These are phyloP conservation scores for Chloroclysta siterata DNA, from an alignment of 2,888 invertebrate genomes.

Conservation along the genomic window DNA sequence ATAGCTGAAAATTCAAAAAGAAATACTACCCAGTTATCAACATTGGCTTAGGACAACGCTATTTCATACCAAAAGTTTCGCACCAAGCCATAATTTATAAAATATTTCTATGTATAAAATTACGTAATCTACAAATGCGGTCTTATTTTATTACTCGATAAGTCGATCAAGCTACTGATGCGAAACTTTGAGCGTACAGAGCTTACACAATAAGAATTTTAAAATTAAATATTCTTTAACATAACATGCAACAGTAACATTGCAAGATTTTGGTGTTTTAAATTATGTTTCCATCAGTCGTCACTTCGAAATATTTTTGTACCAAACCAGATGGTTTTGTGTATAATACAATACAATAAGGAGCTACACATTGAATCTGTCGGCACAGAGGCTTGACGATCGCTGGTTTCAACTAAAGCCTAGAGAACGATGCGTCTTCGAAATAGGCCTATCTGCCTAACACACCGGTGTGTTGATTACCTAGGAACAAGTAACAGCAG, in stretches of 20 bases:
- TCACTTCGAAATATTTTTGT: constrained; percentile 34
- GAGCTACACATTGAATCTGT: not conserved
- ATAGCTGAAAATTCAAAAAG: not conserved
- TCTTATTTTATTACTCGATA: constrained; percentile 9
- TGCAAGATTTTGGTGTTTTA: constrained; percentile 42
- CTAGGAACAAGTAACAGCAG: too few species aligned
- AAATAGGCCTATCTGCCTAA: not conserved
- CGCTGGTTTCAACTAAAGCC: not conserved
- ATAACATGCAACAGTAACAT: constrained; percentile 1
- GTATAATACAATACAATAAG: not conserved
- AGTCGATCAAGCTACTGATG: constrained; percentile 31
- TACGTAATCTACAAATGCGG: constrained; percentile 24
- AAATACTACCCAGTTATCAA: constrained; percentile 1
- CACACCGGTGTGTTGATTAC: not conserved
- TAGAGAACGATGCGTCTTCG: too few species aligned
- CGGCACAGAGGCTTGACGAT: not conserved
- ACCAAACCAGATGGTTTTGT: constrained; percentile 21
- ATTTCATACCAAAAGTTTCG: constrained; percentile 22
- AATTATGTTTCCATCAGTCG: constrained; percentile 33
- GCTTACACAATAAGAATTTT: constrained; percentile 58
- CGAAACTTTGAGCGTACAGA: constrained; percentile 34
- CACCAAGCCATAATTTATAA: constrained; percentile 12
- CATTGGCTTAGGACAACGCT: not conserved
- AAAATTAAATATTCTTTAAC: constrained; percentile 49
- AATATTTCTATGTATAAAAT: constrained; percentile 20